Conservation (phyloP, 2,797 vertebrate species). For the Micropoecilia bifurca region DNA sequence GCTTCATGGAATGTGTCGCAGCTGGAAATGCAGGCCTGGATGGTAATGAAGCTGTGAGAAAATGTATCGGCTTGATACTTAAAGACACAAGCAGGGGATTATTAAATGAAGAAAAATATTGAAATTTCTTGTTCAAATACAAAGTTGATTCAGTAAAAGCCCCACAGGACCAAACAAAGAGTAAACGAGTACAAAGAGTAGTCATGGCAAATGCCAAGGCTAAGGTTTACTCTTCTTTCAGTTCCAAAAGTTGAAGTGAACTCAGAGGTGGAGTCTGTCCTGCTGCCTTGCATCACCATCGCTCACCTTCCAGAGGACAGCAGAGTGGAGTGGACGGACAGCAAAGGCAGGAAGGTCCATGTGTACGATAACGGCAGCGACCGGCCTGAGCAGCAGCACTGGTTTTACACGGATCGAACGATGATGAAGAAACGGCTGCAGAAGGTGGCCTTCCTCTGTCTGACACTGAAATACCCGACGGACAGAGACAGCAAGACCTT, state of each 20-base stretch:
- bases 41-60: too few species aligned
- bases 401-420: too few species aligned
- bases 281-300: neutral
- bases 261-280: conserved; percentile 2
- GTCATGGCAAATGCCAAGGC: neutral
- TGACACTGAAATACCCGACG: neutral
- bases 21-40: too few species aligned
- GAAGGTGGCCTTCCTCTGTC: too few species aligned
- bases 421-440: too few species aligned
- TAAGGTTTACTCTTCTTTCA: neutral
- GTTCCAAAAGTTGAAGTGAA: neutral
- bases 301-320: neutral
- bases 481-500: too few species aligned
- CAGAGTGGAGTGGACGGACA: neutral
- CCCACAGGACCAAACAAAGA: neutral
- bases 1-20: too few species aligned
- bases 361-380: neutral
- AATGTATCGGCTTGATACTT: too few species aligned
- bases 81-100: too few species aligned
- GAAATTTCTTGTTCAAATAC: neutral
- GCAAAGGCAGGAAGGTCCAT: neutral
- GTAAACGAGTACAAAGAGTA: too few species aligned
- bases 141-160: neutral
- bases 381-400: too few species aligned
- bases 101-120: neutral